A percentile compares a stretch with the other conserved stretches of the same genome.
phyloP scores from a whole-genome alignment of 2,888 invertebrate genomes.

The Neoscelio sp. region DNA sequence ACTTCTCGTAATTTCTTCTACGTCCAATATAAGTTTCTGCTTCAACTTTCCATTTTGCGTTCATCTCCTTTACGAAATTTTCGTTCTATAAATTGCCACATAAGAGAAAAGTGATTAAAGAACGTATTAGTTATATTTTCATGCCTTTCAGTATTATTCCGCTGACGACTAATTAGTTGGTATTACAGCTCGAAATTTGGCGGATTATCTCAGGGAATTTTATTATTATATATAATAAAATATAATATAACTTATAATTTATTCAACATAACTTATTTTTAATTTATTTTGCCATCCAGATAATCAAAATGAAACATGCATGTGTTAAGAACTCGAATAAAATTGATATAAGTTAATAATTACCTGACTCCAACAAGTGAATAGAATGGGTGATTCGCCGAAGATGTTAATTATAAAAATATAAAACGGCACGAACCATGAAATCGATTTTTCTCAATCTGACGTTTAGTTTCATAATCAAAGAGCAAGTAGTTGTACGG shows the following conservation, averaged over 20 bases:
- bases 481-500: constrained; percentile 61
- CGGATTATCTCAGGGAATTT: no score
- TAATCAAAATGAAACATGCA: no score
- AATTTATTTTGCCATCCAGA: no score
- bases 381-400: constrained; percentile 10
- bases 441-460: constrained; percentile 59
- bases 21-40: constrained; percentile 49
- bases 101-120: constrained; percentile 54
- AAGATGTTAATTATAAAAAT: constrained; percentile 59
- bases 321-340: constrained; percentile 23
- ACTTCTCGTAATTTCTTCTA: constrained; percentile 48
- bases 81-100: constrained; percentile 49
- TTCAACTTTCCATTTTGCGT: constrained; percentile 51
- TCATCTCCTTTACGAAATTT: constrained; percentile 42
- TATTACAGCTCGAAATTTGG: no score
- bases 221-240: no score
- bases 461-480: constrained; percentile 58
- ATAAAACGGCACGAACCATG: constrained; percentile 36
- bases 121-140: constrained; percentile 32
- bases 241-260: no score
- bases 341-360: constrained; percentile 44
- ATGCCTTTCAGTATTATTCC: background rate
- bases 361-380: no score
- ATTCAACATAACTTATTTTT: no score
- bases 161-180: constrained; percentile 48